phyloP scores from a whole-genome alignment of 1,140 invertebrate genomes.

The Elysia chlorotica region DNA sequence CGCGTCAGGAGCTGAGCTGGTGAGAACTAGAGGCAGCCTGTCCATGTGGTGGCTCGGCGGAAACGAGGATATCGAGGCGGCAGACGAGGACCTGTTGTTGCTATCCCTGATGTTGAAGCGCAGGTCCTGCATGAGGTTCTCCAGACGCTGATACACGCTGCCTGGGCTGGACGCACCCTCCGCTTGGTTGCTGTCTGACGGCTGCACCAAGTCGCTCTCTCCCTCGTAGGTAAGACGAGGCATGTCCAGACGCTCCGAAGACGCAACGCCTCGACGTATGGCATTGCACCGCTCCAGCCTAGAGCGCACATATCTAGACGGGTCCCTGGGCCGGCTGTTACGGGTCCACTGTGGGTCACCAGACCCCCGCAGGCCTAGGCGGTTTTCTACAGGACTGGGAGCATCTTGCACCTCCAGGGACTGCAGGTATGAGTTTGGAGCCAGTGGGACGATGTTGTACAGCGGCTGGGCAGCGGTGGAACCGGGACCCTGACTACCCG shows the following conservation, averaged over 20 bases:
- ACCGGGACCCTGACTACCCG: not conserved
- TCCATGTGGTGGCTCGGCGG: not conserved
- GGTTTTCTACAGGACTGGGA: not conserved
- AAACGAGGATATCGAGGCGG: not conserved
- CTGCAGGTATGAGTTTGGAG: slow-evolving; percentile 12
- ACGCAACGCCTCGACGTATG: not conserved
- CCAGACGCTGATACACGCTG: not conserved
- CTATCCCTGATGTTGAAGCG: not conserved
- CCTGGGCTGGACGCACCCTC: not conserved
- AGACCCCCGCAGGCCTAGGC: not conserved
- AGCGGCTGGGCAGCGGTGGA: not conserved
- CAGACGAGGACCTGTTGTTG: not conserved
- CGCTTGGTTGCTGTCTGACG: slow-evolving; percentile 19
- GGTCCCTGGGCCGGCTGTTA: slow-evolving; percentile 5
- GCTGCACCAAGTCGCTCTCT: too few species aligned
- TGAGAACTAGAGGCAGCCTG: not conserved
- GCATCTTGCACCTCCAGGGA: not conserved
- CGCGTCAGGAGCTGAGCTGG: not conserved
- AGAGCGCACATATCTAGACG: slow-evolving; percentile 19
- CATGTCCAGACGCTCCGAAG: too few species aligned
- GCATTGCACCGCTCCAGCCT: slow-evolving; percentile 16
- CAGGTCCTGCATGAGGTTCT: slow-evolving; percentile 12
- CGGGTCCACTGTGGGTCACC: not conserved
- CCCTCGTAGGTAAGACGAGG: too few species aligned
- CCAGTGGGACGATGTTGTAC: slow-evolving; percentile 17